Base-by-base conservation (phyloP, 2,888 invertebrate species). In the Plagiodera versicolora region DNA sequence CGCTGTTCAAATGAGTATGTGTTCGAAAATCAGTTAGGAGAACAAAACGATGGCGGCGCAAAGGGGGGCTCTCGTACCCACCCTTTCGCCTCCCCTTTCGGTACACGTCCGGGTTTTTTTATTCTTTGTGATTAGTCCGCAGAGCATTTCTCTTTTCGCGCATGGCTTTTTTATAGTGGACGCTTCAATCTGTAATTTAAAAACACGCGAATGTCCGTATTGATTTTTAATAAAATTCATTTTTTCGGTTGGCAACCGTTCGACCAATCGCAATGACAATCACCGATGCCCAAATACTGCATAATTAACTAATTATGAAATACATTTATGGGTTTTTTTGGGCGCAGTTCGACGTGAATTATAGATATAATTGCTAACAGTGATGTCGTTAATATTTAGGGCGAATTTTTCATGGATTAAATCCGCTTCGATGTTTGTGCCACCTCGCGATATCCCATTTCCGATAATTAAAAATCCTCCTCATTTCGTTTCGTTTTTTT, bases 171-270 rank as follows among this genome's bases (percentile, higher is more conserved):
- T 80, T 73, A 73, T 74, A 72, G 77, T 77, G 77, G 77, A 77
- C 76, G 79, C 79, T 79, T 79, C 78, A 79, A 79, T 79, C 78
- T 77, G 78, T 79, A 79, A 80, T 80, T 80, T 79, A 79, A 79
- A 79, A 79, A 79, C 80, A 79, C 78, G 78, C 79, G 78, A 78
- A 77, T 78, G 78, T 78, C 75, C 72, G 79, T 80, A 80, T 80
- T 80, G 80, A 80, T 80, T 80, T 80, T 80, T 80, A 80, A 80
- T 80, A 79, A 80, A 79, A 80, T 79, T 79, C 79, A 79, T 79
- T 80, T 80, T 80, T 80, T 80, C 77, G 78, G 79, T 78, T 78
- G 78, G 78, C 77, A 77, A 79, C 77, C 72, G 77, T 75, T 76
- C 77, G 75, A 74, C 78, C 79, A 79, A 79, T 79, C 73, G 77